phyloP scores from a whole-genome alignment of 2,797 vertebrate species.

The Myotis vivesi region DNA sequence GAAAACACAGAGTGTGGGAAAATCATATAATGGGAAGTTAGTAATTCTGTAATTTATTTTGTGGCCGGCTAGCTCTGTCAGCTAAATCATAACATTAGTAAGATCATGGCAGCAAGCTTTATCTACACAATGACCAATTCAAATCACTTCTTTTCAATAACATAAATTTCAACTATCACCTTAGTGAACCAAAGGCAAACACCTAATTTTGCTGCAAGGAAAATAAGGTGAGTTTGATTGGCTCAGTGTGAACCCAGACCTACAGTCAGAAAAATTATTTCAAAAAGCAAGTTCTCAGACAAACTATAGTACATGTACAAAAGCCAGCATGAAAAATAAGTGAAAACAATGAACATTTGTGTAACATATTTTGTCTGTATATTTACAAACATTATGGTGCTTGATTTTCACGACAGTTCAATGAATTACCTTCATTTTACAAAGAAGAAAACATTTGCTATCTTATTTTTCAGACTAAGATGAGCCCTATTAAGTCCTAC shows the following conservation, averaged over 20 bases:
- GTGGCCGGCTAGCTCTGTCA: neutral
- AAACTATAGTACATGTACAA: neutral
- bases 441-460: neutral
- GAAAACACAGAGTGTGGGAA: neutral
- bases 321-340: neutral
- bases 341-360: conserved; percentile 12
- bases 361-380: neutral
- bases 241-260: neutral
- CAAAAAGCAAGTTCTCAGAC: neutral
- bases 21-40: neutral
- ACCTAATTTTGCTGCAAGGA: neutral
- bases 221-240: conserved; percentile 3
- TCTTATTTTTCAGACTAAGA: neutral
- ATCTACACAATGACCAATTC: neutral
- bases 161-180: neutral
- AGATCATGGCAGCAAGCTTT: neutral
- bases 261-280: neutral
- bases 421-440: neutral
- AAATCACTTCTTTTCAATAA: conserved; percentile 23
- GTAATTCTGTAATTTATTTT: neutral
- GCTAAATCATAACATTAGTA: neutral
- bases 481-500: neutral
- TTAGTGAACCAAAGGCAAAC: conserved; percentile 38
- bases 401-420: neutral
- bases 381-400: neutral